Evolutionary conservation across 2,797 vertebrate species (phyloP).

Genomic region (Crocodylus rhombifer): DNA sequence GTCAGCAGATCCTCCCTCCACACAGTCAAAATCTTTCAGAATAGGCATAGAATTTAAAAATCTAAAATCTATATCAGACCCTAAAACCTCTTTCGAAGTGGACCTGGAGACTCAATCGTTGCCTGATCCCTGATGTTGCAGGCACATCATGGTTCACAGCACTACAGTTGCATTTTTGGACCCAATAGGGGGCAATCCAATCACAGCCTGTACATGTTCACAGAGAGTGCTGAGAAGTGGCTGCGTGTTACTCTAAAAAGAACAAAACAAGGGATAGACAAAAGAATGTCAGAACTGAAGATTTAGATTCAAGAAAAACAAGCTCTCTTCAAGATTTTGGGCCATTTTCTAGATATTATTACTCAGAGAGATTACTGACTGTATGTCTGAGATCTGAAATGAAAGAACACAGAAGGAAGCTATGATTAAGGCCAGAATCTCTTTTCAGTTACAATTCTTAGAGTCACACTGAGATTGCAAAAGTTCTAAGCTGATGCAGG

Average conservation of each 20-base stretch:
- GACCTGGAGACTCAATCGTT: neutral
- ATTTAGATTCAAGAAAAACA: neutral
- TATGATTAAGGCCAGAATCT: neutral
- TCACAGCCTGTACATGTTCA: neutral
- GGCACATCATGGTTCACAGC: neutral
- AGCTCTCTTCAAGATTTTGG: neutral
- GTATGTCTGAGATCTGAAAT: neutral
- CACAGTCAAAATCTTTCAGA: neutral
- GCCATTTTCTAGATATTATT: neutral
- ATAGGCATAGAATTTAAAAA: neutral
- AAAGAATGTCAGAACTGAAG: neutral
- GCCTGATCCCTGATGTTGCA: neutral
- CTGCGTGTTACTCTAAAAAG: neutral
- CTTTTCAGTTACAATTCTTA: neutral
- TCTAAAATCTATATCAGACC: neutral
- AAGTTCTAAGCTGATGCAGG: neutral
- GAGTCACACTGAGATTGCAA: neutral
- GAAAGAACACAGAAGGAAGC: rapidly evolving
- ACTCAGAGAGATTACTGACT: neutral
- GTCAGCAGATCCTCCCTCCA: neutral
- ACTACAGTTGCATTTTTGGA: neutral
- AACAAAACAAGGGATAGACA: rapidly evolving
- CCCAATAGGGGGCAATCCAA: conserved; percentile 57
- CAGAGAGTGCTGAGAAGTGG: rapidly evolving
- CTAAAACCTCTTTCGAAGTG: neutral